These are phyloP conservation scores for Helicorthomorpha holstii DNA, from an alignment of 1,140 invertebrate species.

Conservation along the genomic window DNA sequence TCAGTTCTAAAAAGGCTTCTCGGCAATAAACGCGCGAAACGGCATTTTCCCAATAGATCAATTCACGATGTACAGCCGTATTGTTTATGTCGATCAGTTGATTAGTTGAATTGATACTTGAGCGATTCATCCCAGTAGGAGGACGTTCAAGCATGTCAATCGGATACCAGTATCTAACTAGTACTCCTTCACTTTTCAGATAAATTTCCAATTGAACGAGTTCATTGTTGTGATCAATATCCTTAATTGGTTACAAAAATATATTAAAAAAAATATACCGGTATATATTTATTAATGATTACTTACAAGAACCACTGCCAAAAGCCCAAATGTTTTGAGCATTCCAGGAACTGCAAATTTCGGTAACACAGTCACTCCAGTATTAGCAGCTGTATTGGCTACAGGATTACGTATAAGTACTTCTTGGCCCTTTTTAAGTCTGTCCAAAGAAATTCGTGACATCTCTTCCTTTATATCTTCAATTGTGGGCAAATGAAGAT, in stretches of 20 bases:
- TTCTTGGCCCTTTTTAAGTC: constrained; percentile 24
- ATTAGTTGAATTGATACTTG: constrained; percentile 20
- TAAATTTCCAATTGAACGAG: constrained; percentile 29
- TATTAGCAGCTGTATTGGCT: constrained; percentile 12
- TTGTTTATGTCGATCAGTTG: constrained; percentile 25
- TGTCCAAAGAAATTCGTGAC: constrained; percentile 26
- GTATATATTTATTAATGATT: too few species aligned
- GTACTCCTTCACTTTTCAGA: constrained; percentile 25
- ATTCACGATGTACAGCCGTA: constrained; percentile 23
- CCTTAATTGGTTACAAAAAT: too few species aligned
- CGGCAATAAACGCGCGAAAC: constrained; percentile 23
- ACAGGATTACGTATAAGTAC: constrained; percentile 21
- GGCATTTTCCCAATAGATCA: constrained; percentile 19
- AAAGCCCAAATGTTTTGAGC: constrained; percentile 27
- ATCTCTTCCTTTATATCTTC: constrained; percentile 28
- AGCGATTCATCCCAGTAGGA: constrained; percentile 21
- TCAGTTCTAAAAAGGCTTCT: constrained; percentile 23
- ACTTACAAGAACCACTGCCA: constrained; percentile 26
- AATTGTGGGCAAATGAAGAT: constrained; percentile 28
- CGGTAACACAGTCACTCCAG: constrained; percentile 15
- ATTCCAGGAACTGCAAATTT: constrained; percentile 25
- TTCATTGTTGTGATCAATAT: constrained; percentile 19
- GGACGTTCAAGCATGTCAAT: constrained; percentile 24
- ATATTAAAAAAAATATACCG: constrained; percentile 14
- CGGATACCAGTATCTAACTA: constrained; percentile 29